These are phyloP conservation scores for Altica lythri DNA, from an alignment of 2,888 invertebrate genomes.

Conservation along the genomic window DNA sequence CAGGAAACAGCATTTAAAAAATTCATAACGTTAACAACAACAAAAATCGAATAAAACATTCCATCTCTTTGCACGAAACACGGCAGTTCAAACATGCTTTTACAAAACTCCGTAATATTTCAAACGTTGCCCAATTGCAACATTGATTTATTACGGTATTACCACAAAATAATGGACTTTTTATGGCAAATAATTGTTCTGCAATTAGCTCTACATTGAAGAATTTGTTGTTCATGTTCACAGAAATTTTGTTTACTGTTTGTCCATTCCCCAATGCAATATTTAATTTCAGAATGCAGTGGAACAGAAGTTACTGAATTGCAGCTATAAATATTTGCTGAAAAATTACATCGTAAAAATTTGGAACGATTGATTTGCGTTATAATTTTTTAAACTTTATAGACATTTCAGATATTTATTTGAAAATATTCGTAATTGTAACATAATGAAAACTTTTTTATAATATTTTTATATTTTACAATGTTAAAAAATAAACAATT, in stretches of 20 bases:
- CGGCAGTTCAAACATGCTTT: slow-evolving; percentile 14
- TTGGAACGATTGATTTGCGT: no score
- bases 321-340: slow-evolving; percentile 7
- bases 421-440: no score
- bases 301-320: neutral
- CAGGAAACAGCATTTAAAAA: slow-evolving; percentile 8
- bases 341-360: slow-evolving; percentile 2
- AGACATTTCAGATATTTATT: no score
- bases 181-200: slow-evolving; percentile 28
- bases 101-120: slow-evolving; percentile 17
- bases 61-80: slow-evolving; percentile 3
- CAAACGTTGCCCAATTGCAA: slow-evolving; percentile 21
- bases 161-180: slow-evolving; percentile 29
- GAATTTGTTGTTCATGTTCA: slow-evolving; percentile 19
- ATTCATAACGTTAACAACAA: slow-evolving; percentile 7
- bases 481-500: no score
- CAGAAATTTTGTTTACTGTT: slow-evolving; percentile 13
- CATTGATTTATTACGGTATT: slow-evolving; percentile 23
- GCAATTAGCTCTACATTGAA: slow-evolving; percentile 26
- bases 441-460: no score
- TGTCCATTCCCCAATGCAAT: slow-evolving; percentile 3
- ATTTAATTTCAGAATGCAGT: slow-evolving; percentile 12
- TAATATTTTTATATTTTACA: no score
- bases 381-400: no score
- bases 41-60: slow-evolving; percentile 6